A percentile compares a stretch with the other conserved stretches of the same genome.
Evolutionary conservation across 2,113 vertebrate species (phyloP).

Genomic region (Genyomyrus donnyi): DNA sequence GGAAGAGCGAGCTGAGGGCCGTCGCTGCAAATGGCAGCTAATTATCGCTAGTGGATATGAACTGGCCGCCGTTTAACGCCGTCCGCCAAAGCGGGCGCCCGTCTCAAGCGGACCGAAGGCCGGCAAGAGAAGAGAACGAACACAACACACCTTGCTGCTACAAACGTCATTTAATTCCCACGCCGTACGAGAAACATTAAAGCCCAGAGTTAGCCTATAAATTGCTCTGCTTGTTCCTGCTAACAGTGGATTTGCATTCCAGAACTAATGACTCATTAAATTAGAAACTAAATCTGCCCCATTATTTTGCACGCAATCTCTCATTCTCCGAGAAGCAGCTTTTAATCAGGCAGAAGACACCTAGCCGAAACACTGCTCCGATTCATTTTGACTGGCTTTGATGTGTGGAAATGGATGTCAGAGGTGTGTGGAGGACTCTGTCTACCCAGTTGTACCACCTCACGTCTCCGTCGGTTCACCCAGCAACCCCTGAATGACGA

Average conservation of each 20-base stretch:
- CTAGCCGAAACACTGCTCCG: neutral
- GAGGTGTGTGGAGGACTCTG: neutral
- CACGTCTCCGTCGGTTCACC: neutral
- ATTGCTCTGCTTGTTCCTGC: constrained; percentile 6
- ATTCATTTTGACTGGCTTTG: neutral
- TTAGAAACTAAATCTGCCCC: constrained; percentile 2
- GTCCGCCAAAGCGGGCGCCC: neutral
- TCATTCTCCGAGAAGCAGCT: neutral
- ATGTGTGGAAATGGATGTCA: neutral
- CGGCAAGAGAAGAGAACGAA: neutral
- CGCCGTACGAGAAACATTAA: neutral
- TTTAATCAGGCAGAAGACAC: neutral
- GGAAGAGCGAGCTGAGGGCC: neutral
- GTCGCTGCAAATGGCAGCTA: neutral
- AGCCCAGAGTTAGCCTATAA: neutral
- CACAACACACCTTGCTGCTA: neutral
- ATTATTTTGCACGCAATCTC: neutral
- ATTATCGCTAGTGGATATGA: neutral
- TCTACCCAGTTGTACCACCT: neutral
- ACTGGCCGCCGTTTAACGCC: neutral
- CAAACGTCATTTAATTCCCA: neutral
- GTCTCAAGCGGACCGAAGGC: too few species aligned
- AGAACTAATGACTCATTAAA: constrained; percentile 18
- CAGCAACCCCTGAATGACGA: neutral
- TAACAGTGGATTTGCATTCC: constrained; percentile 9